Percentiles rank a stretch among this genome's conserved stretches.
Evolutionary conservation across 2,888 invertebrate genomes (phyloP).

Genomic region (Ceriagrion tenellum): DNA sequence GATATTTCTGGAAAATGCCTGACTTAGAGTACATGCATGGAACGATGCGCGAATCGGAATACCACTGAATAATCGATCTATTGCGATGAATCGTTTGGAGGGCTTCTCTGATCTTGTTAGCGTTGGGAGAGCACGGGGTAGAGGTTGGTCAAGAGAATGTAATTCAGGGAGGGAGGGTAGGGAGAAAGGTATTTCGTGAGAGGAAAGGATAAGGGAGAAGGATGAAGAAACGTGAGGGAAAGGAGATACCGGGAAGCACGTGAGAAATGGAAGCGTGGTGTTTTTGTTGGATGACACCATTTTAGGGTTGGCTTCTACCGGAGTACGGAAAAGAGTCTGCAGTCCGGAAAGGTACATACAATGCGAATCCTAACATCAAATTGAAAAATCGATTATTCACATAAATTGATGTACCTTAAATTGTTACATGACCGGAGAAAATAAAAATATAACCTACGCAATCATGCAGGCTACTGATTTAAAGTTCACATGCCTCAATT

Average conservation of each 20-base stretch:
- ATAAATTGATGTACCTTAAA: too few relatives aligned
- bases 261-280: background rate
- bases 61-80: conserved; percentile 36
- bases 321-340: background rate
- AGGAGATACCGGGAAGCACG: background rate
- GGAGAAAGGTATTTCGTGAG: conserved; percentile 13
- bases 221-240: conserved; percentile 23
- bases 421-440: too few relatives aligned
- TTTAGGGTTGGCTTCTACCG: background rate
- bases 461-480: too few relatives aligned
- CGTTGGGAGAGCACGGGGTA: background rate
- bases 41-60: conserved; percentile 10
- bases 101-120: conserved; percentile 60
- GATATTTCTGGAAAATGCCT: background rate
- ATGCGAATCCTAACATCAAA: too few relatives aligned
- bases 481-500: too few relatives aligned
- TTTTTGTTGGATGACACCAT: background rate
- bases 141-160: background rate
- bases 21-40: background rate
- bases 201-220: background rate
- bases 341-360: too few relatives aligned
- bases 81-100: conserved; percentile 37
- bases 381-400: too few relatives aligned
- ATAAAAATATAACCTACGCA: too few relatives aligned
- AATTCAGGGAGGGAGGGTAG: background rate